These are phyloP conservation scores for Mylabris sibirica DNA, from an alignment of 2,888 invertebrate genomes.

Conservation along the genomic window DNA sequence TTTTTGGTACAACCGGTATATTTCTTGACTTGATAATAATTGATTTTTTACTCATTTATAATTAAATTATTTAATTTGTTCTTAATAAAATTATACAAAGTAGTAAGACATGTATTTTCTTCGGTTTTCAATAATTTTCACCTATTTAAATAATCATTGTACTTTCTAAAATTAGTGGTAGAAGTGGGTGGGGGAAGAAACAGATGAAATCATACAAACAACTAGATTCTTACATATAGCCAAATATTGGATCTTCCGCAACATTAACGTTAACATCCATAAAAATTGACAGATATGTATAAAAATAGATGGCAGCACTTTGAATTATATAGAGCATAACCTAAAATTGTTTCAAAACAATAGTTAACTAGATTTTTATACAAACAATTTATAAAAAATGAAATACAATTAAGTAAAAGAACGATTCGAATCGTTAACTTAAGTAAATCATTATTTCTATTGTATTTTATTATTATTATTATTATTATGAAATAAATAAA, in stretches of 20 bases:
- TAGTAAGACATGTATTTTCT: background rate
- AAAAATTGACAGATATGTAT: background rate
- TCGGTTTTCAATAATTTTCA: no score
- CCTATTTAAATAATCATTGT: no score
- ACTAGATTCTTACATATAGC: no score
- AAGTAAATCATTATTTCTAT: background rate
- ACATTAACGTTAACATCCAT: no score
- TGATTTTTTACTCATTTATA: background rate
- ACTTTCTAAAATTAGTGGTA: no score
- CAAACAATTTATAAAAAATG: background rate
- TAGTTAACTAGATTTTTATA: background rate
- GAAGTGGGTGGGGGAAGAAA: no score
- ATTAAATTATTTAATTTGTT: background rate
- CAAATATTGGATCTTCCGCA: no score
- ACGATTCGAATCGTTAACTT: background rate
- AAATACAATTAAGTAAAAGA: background rate
- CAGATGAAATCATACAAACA: no score
- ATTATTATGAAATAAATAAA: no score
- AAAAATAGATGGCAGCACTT: background rate
- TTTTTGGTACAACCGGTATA: background rate
- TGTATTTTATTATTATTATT: no score
- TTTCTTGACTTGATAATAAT: background rate
- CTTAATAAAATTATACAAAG: background rate
- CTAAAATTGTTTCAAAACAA: background rate
- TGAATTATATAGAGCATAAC: background rate